phyloP scores from a whole-genome alignment of 2,113 vertebrate genomes.

The Tychaedon coryphoeus region DNA sequence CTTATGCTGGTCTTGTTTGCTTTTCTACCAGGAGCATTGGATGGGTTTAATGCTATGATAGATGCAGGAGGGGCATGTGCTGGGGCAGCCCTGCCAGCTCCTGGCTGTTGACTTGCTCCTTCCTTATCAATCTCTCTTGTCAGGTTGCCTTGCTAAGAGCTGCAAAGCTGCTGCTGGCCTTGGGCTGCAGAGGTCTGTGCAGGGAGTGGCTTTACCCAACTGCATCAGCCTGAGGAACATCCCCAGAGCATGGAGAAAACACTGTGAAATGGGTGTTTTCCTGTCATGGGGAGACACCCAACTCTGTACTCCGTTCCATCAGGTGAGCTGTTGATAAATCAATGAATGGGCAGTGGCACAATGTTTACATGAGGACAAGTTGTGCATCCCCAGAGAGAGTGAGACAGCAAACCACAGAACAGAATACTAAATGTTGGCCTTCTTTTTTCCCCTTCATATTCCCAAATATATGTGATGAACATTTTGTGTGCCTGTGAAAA shows the following conservation, averaged over 20 bases:
- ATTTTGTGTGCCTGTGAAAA: background rate
- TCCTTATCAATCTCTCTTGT: background rate
- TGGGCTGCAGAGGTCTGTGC: background rate
- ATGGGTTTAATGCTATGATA: slow-evolving; percentile 4
- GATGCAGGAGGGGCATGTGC: background rate
- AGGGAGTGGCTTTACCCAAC: background rate
- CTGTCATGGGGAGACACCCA: fast-evolving
- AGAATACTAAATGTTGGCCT: background rate
- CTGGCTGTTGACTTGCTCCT: background rate
- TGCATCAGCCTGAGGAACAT: background rate
- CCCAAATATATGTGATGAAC: background rate
- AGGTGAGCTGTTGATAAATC: background rate
- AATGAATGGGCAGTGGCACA: background rate
- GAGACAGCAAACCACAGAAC: background rate
- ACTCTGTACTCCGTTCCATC: background rate
- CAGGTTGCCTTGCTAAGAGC: background rate
- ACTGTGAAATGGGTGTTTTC: background rate
- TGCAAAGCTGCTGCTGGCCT: background rate
- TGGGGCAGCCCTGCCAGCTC: background rate
- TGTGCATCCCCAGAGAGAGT: background rate
- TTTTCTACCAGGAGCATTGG: background rate
- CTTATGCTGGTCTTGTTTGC: slow-evolving; percentile 24
- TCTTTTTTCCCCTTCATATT: background rate
- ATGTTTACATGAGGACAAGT: background rate
- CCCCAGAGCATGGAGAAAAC: background rate